phyloP scores from a whole-genome alignment of 2,888 invertebrate species.

The Hyles lineata region DNA sequence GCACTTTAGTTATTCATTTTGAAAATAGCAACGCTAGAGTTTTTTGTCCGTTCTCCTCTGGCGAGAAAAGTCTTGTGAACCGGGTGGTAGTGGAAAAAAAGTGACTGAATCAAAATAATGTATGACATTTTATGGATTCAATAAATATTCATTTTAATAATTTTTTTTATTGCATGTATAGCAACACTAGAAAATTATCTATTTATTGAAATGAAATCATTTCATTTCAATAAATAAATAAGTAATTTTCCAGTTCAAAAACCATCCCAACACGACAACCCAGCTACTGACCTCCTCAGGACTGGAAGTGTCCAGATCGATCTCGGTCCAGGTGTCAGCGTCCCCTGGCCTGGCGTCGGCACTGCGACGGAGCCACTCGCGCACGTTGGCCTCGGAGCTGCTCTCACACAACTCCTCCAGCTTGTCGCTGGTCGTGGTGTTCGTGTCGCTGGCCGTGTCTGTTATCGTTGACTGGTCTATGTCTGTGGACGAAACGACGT shows the following conservation, averaged over 20 bases:
- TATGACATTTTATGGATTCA: no score
- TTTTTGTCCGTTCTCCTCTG: no score
- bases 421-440: conserved; percentile 66
- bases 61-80: no score
- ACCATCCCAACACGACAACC: neutral
- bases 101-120: no score
- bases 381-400: conserved; percentile 68
- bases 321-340: conserved; percentile 23
- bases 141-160: no score
- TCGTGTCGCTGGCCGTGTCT: conserved; percentile 70
- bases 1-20: no score
- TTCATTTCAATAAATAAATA: no score
- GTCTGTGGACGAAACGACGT: conserved; percentile 51
- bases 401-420: conserved; percentile 68
- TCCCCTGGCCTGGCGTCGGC: conserved; percentile 49
- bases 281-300: conserved; percentile 35
- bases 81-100: no score
- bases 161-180: no score
- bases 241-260: neutral
- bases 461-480: conserved; percentile 70
- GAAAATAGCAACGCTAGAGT: no score
- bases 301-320: conserved; percentile 12
- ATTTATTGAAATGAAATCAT: no score
- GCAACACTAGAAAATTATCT: no score
- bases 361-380: conserved; percentile 72